A percentile compares a stretch with the other conserved stretches of the same genome.
These are phyloP conservation scores for Smittia aterrima DNA, from an alignment of 2,888 invertebrate species.

Conservation along the genomic window DNA sequence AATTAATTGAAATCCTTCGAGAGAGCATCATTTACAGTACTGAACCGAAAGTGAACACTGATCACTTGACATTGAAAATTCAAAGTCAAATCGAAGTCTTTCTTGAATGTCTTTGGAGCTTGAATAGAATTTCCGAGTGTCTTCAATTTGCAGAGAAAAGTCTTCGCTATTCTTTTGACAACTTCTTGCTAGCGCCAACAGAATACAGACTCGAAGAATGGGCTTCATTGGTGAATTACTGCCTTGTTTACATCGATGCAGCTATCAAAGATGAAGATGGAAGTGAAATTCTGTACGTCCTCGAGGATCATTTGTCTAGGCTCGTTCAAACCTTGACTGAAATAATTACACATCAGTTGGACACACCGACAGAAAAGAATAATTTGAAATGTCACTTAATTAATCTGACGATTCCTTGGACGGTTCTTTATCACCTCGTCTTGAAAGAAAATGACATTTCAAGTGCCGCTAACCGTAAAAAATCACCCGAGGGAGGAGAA, in stretches of 20 bases:
- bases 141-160: conserved; percentile 76
- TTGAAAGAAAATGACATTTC: conserved; percentile 53
- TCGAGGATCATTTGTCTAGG: conserved; percentile 62
- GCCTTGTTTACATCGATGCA: conserved; percentile 55
- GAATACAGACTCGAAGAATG: conserved; percentile 54
- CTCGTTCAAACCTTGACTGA: conserved; percentile 72
- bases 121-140: conserved; percentile 63
- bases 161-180: conserved; percentile 69
- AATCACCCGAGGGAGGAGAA: conserved; percentile 51
- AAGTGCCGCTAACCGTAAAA: conserved; percentile 43
- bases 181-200: conserved; percentile 57
- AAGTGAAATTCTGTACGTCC: conserved; percentile 56
- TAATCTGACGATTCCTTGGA: conserved; percentile 75
- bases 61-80: conserved; percentile 45
- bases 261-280: conserved; percentile 57
- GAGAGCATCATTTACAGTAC: conserved; percentile 52
- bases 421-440: conserved; percentile 76
- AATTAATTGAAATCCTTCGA: conserved; percentile 65
- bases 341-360: conserved; percentile 75
- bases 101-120: conserved; percentile 65
- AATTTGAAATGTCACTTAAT: conserved; percentile 64
- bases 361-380: conserved; percentile 60
- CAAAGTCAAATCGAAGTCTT: conserved; percentile 54
- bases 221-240: conserved; percentile 53
- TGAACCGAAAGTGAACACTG: conserved; percentile 45